phyloP scores from a whole-genome alignment of 2,113 vertebrate genomes.

The Protobothrops flavoviridis region DNA sequence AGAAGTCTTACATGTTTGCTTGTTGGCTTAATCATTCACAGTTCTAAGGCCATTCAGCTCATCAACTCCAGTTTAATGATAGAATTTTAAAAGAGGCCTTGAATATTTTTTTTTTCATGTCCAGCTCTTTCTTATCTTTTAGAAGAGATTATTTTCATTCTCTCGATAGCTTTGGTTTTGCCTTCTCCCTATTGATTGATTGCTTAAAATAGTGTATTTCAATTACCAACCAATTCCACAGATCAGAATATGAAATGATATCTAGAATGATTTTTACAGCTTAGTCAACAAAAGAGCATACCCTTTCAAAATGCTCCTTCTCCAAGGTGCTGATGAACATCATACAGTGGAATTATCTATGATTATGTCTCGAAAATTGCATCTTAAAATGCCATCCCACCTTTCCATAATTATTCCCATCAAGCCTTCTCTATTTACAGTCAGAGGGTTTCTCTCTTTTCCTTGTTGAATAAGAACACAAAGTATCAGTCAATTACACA shows the following conservation, averaged over 20 bases:
- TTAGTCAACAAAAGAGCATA: background rate
- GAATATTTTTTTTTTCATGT: background rate
- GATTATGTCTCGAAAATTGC: background rate
- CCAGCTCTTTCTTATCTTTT: background rate
- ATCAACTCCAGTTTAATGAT: background rate
- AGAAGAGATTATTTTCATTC: background rate
- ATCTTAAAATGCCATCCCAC: slow-evolving; percentile 2
- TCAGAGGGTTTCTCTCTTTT: background rate
- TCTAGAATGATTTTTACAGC: background rate
- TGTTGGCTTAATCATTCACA: background rate
- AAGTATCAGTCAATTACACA: background rate
- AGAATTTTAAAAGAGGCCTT: background rate
- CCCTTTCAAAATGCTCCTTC: background rate
- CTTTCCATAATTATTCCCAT: background rate
- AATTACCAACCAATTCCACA: background rate
- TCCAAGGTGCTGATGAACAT: background rate
- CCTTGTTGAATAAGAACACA: background rate
- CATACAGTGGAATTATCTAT: background rate
- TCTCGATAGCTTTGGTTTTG: background rate
- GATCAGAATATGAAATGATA: background rate
- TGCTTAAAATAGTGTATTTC: background rate
- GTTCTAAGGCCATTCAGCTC: background rate
- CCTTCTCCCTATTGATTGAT: background rate
- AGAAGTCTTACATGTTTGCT: background rate
- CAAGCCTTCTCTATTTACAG: background rate